These are phyloP conservation scores for Alcedo atthis DNA, from an alignment of 2,797 vertebrate species.

Conservation along the genomic window DNA sequence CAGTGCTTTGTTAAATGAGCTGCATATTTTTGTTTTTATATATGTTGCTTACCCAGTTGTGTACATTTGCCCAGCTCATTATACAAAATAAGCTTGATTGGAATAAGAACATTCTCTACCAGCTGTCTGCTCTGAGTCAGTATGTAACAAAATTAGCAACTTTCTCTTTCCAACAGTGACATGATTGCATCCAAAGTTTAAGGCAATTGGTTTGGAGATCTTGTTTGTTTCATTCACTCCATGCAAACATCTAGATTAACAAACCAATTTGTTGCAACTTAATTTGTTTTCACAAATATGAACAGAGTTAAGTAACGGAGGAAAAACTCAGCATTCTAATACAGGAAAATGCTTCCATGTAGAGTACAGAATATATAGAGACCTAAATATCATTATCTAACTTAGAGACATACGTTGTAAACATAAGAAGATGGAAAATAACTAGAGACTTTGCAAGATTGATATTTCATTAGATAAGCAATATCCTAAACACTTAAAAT, in stretches of 20 bases:
- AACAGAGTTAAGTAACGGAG: slow-evolving; percentile 43
- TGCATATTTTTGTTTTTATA: slow-evolving; percentile 74
- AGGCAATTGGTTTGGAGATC: slow-evolving; percentile 69
- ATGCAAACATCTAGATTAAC: slow-evolving; percentile 65
- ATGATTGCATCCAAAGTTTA: slow-evolving; percentile 67
- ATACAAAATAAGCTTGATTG: slow-evolving; percentile 73
- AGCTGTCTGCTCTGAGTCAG: slow-evolving; percentile 73
- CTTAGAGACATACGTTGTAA: not conserved
- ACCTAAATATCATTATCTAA: not conserved
- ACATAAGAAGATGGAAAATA: not conserved
- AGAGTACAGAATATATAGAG: not conserved
- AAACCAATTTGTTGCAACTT: slow-evolving; percentile 63
- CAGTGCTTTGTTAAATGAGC: slow-evolving; percentile 65
- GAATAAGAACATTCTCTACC: slow-evolving; percentile 70
- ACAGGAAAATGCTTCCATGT: not conserved
- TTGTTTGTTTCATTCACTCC: slow-evolving; percentile 64
- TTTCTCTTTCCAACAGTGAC: slow-evolving; percentile 65
- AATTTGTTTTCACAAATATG: slow-evolving; percentile 71
- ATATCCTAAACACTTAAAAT: not conserved
- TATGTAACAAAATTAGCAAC: slow-evolving; percentile 70
- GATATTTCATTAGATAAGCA: not conserved
- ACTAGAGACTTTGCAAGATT: not conserved
- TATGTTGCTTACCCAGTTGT: slow-evolving; percentile 70
- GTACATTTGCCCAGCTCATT: slow-evolving; percentile 70
- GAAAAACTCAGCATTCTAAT: slow-evolving; percentile 20